Conservation (phyloP, 35 echinoderm and acorn worm genomes). For the Ophiothrix spiculata region DNA sequence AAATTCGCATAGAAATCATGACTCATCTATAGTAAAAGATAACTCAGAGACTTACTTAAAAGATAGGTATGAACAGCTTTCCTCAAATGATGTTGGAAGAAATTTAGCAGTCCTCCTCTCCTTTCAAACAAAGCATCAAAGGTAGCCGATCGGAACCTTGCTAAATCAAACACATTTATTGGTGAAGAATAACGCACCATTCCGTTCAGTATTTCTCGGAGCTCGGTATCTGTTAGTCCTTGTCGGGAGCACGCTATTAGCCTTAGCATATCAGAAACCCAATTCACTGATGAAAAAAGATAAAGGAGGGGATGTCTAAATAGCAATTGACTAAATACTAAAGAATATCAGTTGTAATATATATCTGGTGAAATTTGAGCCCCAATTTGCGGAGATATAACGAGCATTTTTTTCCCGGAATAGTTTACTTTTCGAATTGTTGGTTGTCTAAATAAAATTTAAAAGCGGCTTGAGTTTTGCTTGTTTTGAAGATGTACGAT, state of each 20-base stretch:
- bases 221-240: slow-evolving; percentile 71
- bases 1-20: too few species aligned
- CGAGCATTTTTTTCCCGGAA: too few species aligned
- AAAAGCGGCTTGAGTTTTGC: too few species aligned
- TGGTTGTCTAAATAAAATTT: too few species aligned
- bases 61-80: slow-evolving; percentile 81
- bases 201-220: slow-evolving; percentile 55
- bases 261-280: slow-evolving; percentile 81
- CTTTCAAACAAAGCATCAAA: slow-evolving; percentile 81
- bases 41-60: slow-evolving; percentile 84
- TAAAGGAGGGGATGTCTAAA: neutral
- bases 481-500: too few species aligned
- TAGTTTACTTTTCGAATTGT: too few species aligned
- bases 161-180: slow-evolving; percentile 83
- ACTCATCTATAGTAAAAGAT: too few species aligned
- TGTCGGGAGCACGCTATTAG: slow-evolving; percentile 83
- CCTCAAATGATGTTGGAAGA: slow-evolving; percentile 86
- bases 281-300: slow-evolving; percentile 64
- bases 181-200: slow-evolving; percentile 70
- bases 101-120: slow-evolving; percentile 76
- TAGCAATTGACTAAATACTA: neutral
- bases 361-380: too few species aligned
- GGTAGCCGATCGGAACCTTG: slow-evolving; percentile 79
- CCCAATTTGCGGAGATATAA: too few species aligned
- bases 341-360: too few species aligned